Conservation (phyloP, 2,888 invertebrate genomes). For the Drepana falcataria region DNA sequence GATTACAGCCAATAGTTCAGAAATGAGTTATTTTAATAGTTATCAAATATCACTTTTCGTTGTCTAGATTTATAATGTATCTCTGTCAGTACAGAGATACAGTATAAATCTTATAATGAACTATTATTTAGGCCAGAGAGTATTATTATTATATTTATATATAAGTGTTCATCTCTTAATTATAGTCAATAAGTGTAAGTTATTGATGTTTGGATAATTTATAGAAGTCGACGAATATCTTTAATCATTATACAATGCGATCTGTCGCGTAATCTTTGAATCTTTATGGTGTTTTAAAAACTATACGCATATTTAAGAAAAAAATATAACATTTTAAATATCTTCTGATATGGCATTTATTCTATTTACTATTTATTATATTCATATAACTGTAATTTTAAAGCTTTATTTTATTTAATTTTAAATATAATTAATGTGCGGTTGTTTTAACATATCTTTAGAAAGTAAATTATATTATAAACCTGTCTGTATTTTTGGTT, state of each 20-base stretch:
- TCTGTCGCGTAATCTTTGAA: conserved; percentile 46
- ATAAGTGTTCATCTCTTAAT: conserved; percentile 14
- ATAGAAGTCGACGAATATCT: conserved; percentile 20
- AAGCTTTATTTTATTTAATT: conserved; percentile 2
- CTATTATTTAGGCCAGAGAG: conserved; percentile 7
- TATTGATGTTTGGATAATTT: conserved; percentile 11
- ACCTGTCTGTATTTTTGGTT: conserved; percentile 29
- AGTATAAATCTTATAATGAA: too few species aligned
- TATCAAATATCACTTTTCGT: too few species aligned
- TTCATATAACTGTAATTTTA: conserved; percentile 3
- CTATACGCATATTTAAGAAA: conserved; percentile 7
- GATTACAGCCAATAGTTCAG: too few species aligned
- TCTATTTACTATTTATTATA: conserved; percentile 24
- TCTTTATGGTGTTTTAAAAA: conserved; percentile 46
- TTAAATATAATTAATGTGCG: conserved; percentile 6
- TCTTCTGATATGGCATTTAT: conserved; percentile 13
- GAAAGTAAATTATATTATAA: conserved; percentile 12
- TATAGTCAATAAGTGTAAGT: conserved; percentile 9
- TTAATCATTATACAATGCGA: conserved; percentile 34
- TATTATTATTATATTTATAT: neutral
- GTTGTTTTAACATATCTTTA: conserved; percentile 20
- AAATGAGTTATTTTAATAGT: too few species aligned
- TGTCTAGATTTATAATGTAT: too few species aligned
- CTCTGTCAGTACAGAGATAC: too few species aligned
- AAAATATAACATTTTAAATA: conserved; percentile 12